Conservation (phyloP, 2,113 vertebrate species). For the Pedetes capensis region DNA sequence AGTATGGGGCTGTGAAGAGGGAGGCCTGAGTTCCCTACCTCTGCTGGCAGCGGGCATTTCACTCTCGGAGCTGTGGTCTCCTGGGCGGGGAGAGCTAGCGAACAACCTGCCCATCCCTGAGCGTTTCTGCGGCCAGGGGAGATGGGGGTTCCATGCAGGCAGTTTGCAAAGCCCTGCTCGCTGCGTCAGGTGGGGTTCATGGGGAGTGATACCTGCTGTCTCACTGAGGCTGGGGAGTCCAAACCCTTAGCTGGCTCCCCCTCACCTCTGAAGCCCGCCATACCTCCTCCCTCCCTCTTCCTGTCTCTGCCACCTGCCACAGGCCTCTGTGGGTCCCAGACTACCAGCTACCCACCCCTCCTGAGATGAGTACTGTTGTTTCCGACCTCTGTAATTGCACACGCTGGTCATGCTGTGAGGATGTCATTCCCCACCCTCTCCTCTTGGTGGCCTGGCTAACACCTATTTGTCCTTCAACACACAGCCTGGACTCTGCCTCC, state of each 20-base stretch:
- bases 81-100: not conserved
- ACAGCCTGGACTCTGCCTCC: not conserved
- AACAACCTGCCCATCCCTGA: accelerated
- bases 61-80: not conserved
- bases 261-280: no score
- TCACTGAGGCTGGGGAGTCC: no score
- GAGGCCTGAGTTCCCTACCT: not conserved
- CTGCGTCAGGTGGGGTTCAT: not conserved
- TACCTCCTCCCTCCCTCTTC: not conserved
- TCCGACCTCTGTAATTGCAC: not conserved
- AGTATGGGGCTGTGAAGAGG: not conserved
- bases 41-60: no score
- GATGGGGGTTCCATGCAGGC: accelerated
- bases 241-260: no score
- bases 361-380: not conserved
- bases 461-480: not conserved
- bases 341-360: not conserved
- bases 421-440: not conserved
- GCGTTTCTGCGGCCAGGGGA: accelerated
- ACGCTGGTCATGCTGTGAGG: not conserved
- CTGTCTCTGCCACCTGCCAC: not conserved
- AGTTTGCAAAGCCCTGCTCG: not conserved
- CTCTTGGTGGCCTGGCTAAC: not conserved
- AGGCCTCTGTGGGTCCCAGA: not conserved
- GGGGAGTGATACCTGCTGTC: not conserved